Base-by-base conservation (phyloP, 2,797 vertebrate genomes). In the Poecilia gillii region DNA sequence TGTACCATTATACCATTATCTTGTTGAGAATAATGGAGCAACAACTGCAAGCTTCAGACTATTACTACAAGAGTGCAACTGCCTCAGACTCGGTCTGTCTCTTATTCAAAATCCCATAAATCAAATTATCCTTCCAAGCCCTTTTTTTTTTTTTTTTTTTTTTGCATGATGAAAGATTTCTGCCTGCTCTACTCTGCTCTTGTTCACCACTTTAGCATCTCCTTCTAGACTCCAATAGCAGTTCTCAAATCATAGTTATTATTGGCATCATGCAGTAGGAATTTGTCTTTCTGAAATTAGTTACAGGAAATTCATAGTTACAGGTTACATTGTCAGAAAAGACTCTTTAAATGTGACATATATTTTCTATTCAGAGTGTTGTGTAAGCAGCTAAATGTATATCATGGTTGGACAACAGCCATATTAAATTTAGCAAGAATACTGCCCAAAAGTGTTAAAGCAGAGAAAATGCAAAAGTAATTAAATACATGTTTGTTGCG, bases 401-500 rank as follows among this genome's bases (percentile, higher is more conserved):
- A 47, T 53, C 73, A 80, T 41, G 25, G 75, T 41, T 75, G 70
- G 12, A 75, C 23, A 75, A 43, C 16, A 33, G 43, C 57, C 75
- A 72, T 84, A 46, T 9, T 80, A 23, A 33, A 66, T 51, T 57
- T 28, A 72, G 13, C 18, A 28, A 41, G 41, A 79, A 79, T 75
- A 46, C 20, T 73, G 55, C 6, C 75, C 73, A 85, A 84, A 45
- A 81, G 55, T 18, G 23, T 85, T 79, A 76, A 55, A 84, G 41
- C 45, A 25, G 62, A 49, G 1, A 28, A 73, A 55, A 25, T 71
- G 78, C 78, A 85, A 33, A 68, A 62, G 80, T 71, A 77, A 84
- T 82, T 82, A 75, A 82, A 85, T 62, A 1, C 59, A 72, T 84
- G 43, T 84, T 82, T 78, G 51, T 76, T 45, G 47, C 36, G 55